Conservation (phyloP, 2,113 vertebrate genomes). For the Spizaetus ornatus region DNA sequence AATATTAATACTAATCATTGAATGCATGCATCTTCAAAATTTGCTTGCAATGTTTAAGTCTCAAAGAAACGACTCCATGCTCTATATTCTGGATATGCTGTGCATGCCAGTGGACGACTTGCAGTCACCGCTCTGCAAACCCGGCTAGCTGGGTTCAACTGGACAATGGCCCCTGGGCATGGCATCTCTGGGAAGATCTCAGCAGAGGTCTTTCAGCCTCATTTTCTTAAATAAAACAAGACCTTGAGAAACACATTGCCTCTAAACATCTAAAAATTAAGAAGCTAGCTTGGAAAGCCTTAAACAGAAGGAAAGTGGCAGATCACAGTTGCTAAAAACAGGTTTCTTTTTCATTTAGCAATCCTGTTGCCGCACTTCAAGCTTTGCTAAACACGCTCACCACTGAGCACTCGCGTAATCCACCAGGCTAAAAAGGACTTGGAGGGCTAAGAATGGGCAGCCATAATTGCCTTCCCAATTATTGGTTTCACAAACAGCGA, state of each 20-base stretch:
- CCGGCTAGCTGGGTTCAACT: rapidly evolving
- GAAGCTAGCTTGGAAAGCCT: background rate
- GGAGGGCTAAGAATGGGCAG: background rate
- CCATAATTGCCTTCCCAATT: background rate
- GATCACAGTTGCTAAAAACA: background rate
- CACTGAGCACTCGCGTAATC: background rate
- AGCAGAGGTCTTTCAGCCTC: background rate
- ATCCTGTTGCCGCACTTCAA: background rate
- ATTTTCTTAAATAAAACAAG: background rate
- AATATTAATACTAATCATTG: background rate
- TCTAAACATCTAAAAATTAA: background rate
- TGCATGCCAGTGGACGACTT: rapidly evolving
- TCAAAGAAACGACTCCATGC: background rate
- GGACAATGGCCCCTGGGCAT: rapidly evolving
- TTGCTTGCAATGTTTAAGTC: background rate
- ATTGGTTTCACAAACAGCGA: background rate
- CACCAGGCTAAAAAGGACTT: background rate
- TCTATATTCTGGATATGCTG: background rate
- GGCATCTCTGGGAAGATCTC: background rate
- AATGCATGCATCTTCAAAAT: background rate
- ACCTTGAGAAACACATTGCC: background rate
- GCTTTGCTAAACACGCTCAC: background rate
- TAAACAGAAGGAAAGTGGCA: background rate
- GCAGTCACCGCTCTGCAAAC: rapidly evolving
- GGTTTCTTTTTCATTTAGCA: background rate